Evolutionary conservation across 2,888 invertebrate species (phyloP).

Genomic region (Cheilosia grossa): DNA sequence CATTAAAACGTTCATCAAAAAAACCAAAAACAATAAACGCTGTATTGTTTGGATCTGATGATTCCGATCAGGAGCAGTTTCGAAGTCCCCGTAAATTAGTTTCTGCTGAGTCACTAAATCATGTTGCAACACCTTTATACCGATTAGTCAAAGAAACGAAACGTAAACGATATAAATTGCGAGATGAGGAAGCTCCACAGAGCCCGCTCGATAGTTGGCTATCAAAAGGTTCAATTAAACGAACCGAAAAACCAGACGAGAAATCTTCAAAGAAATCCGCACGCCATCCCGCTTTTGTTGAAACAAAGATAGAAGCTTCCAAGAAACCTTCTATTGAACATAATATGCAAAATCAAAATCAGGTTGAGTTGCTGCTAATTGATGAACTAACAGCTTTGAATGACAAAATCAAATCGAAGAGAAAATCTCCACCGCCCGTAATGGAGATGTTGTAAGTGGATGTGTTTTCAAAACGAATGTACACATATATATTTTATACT

Average conservation of each 20-base stretch:
- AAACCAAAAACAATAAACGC: constrained; percentile 27
- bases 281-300: constrained; percentile 15
- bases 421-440: constrained; percentile 59
- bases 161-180: constrained; percentile 44
- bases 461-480: neutral
- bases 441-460: constrained; percentile 68
- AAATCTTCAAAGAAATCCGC: constrained; percentile 37
- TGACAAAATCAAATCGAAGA: constrained; percentile 43
- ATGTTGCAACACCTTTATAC: neutral
- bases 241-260: constrained; percentile 31
- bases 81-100: constrained; percentile 1
- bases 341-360: neutral
- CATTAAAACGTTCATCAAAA: constrained; percentile 7
- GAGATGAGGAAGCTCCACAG: constrained; percentile 11
- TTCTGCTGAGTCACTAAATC: constrained; percentile 2
- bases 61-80: constrained; percentile 50
- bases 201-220: constrained; percentile 46
- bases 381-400: constrained; percentile 39
- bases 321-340: constrained; percentile 6
- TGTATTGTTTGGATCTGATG: constrained; percentile 66
- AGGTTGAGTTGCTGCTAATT: constrained; percentile 31
- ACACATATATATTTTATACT: neutral
- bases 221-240: constrained; percentile 34
- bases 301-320: neutral
- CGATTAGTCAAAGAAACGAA: constrained; percentile 36